Percentiles rank a stretch among this genome's conserved stretches.
Evolutionary conservation across 2,888 invertebrate genomes (phyloP).

Genomic region (Noctua comes): DNA sequence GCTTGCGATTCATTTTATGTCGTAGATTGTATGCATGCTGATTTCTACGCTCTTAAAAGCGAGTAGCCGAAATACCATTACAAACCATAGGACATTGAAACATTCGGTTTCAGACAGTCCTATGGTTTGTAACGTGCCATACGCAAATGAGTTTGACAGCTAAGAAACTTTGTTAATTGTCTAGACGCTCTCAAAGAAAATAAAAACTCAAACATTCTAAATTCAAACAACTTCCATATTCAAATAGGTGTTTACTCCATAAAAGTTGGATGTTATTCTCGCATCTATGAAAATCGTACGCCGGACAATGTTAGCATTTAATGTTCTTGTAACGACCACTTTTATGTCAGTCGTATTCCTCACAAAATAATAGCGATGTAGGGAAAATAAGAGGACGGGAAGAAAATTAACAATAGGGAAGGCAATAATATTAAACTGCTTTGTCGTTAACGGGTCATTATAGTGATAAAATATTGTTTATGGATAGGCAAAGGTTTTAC

Average conservation of each 20-base stretch:
- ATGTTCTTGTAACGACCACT: constrained; percentile 63
- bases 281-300: constrained; percentile 60
- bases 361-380: constrained; percentile 58
- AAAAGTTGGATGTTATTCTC: constrained; percentile 58
- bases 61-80: not conserved
- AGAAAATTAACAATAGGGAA: constrained; percentile 53
- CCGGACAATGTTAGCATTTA: constrained; percentile 59
- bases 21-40: no score
- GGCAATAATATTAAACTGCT: constrained; percentile 33
- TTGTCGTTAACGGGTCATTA: constrained; percentile 38
- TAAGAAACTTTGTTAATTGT: not conserved
- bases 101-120: not conserved
- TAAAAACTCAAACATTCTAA: constrained; percentile 10
- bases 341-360: constrained; percentile 63
- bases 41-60: not conserved
- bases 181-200: not conserved
- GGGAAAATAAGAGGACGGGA: constrained; percentile 45
- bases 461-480: constrained; percentile 21
- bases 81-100: no score
- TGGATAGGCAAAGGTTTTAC: not conserved
- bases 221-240: constrained; percentile 49
- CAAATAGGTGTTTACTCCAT: constrained; percentile 57
- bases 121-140: not conserved
- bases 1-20: no score
- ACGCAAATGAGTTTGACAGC: not conserved